These are phyloP conservation scores for Conus ventricosus DNA, from an alignment of 1,140 invertebrate genomes.

Conservation along the genomic window DNA sequence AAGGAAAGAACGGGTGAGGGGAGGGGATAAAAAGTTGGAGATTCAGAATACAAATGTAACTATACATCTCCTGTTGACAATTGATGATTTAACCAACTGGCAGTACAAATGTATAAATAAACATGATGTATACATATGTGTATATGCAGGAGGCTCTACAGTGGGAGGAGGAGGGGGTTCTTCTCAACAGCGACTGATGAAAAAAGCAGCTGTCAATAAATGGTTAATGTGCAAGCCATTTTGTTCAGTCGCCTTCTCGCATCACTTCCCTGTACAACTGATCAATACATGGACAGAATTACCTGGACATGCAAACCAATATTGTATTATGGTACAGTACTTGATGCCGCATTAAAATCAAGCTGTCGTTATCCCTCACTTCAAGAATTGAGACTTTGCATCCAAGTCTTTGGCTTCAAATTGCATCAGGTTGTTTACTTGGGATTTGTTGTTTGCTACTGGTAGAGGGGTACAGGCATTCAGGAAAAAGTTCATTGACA, in stretches of 20 bases:
- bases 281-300: not conserved
- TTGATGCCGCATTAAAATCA: too few relatives aligned
- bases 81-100: not conserved
- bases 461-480: too few relatives aligned
- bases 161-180: not conserved
- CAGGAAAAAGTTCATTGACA: too few relatives aligned
- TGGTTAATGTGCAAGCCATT: constrained; percentile 21
- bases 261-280: not conserved
- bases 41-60: constrained; percentile 13
- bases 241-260: constrained; percentile 24
- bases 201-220: not conserved
- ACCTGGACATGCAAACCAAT: not conserved
- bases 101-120: constrained; percentile 19
- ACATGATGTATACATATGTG: not conserved
- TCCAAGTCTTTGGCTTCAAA: too few relatives aligned
- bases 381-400: too few relatives aligned
- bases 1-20: not conserved
- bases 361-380: too few relatives aligned
- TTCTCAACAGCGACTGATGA: too few relatives aligned
- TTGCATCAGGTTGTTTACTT: too few relatives aligned
- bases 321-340: too few relatives aligned
- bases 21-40: not conserved
- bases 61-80: not conserved
- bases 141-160: not conserved
- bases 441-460: too few relatives aligned